Percentiles rank a stretch among this genome's conserved stretches.
phyloP scores from a whole-genome alignment of 2,888 invertebrate genomes.

The Ormyrus nitidulus region DNA sequence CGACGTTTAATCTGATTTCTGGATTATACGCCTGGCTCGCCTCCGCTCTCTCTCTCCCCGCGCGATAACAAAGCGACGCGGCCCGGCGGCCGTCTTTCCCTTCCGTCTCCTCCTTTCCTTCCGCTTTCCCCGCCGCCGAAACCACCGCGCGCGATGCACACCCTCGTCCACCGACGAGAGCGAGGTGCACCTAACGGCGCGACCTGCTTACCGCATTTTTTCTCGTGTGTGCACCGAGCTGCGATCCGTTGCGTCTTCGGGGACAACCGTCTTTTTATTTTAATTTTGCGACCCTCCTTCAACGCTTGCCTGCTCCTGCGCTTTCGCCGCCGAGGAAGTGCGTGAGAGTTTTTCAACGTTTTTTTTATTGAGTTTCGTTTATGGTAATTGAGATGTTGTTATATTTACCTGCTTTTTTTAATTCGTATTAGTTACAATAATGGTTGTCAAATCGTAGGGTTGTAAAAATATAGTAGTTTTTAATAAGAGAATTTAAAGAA shows the following conservation, averaged over 20 bases:
- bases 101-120: conserved; percentile 26
- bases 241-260: conserved; percentile 8
- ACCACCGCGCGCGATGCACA: not conserved
- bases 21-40: conserved; percentile 67
- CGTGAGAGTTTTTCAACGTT: not conserved
- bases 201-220: too few relatives aligned
- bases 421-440: too few relatives aligned
- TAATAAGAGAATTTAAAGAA: too few relatives aligned
- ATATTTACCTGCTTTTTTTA: not conserved
- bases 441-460: too few relatives aligned
- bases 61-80: conserved; percentile 60
- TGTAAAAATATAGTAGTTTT: too few relatives aligned
- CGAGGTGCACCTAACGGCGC: conserved; percentile 18
- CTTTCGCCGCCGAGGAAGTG: not conserved
- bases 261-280: conserved; percentile 40
- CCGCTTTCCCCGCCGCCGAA: not conserved
- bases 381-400: not conserved
- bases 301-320: not conserved
- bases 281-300: conserved; percentile 19
- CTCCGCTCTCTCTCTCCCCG: conserved; percentile 50
- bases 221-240: not conserved
- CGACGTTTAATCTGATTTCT: conserved; percentile 76
- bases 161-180: not conserved
- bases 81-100: conserved; percentile 4
- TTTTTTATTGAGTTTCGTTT: not conserved